Conservation (phyloP, 2,113 vertebrate species). For the Rana temporaria region DNA sequence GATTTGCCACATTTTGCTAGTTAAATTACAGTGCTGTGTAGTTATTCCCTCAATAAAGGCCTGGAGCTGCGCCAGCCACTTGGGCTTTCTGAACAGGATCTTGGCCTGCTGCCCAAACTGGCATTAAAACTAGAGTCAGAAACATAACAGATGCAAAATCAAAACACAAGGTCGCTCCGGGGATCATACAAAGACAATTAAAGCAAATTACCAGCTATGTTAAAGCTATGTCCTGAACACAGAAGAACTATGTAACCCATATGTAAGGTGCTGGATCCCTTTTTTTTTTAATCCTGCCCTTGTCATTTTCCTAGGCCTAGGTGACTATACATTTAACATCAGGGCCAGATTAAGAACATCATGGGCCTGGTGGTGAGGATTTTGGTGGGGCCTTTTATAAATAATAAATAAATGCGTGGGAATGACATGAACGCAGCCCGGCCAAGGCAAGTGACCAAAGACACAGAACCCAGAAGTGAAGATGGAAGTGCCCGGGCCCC, state of each 20-base stretch:
- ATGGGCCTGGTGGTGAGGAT: too few species aligned
- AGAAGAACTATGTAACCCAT: not conserved
- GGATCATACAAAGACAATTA: slow-evolving; percentile 74
- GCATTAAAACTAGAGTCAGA: slow-evolving; percentile 74
- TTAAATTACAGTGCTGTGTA: slow-evolving; percentile 73
- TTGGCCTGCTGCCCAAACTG: slow-evolving; percentile 72
- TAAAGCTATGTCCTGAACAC: slow-evolving; percentile 55
- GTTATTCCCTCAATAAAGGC: slow-evolving; percentile 70
- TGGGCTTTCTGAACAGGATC: slow-evolving; percentile 50
- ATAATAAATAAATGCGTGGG: too few species aligned
- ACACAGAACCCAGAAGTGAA: too few species aligned
- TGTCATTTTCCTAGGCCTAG: too few species aligned
- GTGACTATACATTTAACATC: too few species aligned
- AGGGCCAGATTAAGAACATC: too few species aligned
- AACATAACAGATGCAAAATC: slow-evolving; percentile 73
- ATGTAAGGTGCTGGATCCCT: not conserved
- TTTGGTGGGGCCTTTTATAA: too few species aligned
- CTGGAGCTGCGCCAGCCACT: slow-evolving; percentile 67
- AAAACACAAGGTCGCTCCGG: slow-evolving; percentile 71
- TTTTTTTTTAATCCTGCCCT: not conserved
- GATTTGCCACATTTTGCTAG: slow-evolving; percentile 73
- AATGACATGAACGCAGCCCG: too few species aligned
- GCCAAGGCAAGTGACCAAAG: too few species aligned
- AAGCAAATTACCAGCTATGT: slow-evolving; percentile 73
- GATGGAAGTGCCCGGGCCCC: too few species aligned